Percentiles rank a stretch among this genome's conserved stretches.
Conservation (phyloP, 2,888 invertebrate species). For the Cepaea hortensis region DNA sequence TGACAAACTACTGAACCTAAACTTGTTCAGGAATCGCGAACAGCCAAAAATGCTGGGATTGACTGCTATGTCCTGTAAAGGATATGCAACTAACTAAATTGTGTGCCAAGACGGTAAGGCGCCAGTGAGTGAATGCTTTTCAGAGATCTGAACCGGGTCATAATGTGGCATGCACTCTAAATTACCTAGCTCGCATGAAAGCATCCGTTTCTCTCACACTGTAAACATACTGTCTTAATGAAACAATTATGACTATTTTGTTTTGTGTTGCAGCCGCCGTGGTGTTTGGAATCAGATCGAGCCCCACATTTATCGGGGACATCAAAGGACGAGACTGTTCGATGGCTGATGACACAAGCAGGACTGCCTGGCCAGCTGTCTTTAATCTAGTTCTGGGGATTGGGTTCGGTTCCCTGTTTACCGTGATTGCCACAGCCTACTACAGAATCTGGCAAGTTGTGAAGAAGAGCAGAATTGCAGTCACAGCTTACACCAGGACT, state of each 20-base stretch:
- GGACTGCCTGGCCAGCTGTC: constrained; percentile 16
- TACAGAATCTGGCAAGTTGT: constrained; percentile 38
- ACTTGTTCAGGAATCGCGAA: no score
- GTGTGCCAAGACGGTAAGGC: no score
- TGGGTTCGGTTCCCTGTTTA: constrained; percentile 11
- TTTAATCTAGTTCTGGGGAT: constrained; percentile 4
- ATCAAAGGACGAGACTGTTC: constrained; percentile 35
- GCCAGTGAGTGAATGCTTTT: no score
- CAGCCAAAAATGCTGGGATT: no score
- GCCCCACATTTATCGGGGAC: constrained; percentile 18
- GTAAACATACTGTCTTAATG: neutral
- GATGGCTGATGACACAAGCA: constrained; percentile 18
- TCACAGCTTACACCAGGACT: constrained; percentile 9
- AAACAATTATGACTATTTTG: neutral
- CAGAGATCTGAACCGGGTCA: no score
- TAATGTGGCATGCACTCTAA: no score
- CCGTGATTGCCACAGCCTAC: constrained; percentile 2
- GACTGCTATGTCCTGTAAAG: no score
- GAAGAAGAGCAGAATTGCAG: constrained; percentile 5
- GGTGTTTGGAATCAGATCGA: constrained; percentile 24
- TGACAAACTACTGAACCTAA: no score
- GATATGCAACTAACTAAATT: no score
- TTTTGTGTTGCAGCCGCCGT: neutral
- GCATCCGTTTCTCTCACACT: neutral
- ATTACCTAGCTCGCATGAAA: no score